phyloP scores from a whole-genome alignment of 2,113 vertebrate genomes.

The Periophthalmodon schlosseri region DNA sequence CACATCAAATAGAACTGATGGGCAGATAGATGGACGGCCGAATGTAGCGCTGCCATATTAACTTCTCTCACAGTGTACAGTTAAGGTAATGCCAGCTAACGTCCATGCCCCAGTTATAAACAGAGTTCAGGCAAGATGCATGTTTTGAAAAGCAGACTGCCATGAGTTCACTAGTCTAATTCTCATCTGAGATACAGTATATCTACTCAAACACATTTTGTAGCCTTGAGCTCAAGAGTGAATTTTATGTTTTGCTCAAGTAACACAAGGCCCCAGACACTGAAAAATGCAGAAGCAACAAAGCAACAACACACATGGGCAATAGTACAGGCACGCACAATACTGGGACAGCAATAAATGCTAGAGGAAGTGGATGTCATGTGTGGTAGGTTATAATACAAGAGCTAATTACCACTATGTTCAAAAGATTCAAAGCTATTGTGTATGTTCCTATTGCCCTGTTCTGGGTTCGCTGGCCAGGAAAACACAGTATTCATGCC shows the following conservation, averaged over 20 bases:
- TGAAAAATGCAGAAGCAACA: background rate
- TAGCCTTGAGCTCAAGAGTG: background rate
- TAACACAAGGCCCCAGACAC: background rate
- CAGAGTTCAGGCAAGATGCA: background rate
- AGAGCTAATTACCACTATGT: background rate
- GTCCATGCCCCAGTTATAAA: slow-evolving; percentile 3
- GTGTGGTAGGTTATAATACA: background rate
- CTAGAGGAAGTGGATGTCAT: no score
- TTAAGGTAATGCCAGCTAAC: slow-evolving; percentile 31
- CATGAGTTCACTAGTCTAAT: background rate
- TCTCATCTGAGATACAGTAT: background rate
- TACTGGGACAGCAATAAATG: no score
- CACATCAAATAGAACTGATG: slow-evolving; percentile 70
- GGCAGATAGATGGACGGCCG: slow-evolving; percentile 70
- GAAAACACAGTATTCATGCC: background rate
- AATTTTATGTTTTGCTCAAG: slow-evolving; percentile 2
- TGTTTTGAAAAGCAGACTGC: no score
- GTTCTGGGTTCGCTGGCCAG: background rate
- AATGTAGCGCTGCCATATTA: slow-evolving; percentile 51
- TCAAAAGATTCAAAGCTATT: background rate
- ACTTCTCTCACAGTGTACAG: slow-evolving; percentile 53
- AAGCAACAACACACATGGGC: background rate
- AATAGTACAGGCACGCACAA: background rate
- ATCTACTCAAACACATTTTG: background rate
- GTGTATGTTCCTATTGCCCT: no score